A percentile compares a stretch with the other conserved stretches of the same genome.
Evolutionary conservation across 2,888 invertebrate species (phyloP).

Genomic region (Gymnocheta viridis): DNA sequence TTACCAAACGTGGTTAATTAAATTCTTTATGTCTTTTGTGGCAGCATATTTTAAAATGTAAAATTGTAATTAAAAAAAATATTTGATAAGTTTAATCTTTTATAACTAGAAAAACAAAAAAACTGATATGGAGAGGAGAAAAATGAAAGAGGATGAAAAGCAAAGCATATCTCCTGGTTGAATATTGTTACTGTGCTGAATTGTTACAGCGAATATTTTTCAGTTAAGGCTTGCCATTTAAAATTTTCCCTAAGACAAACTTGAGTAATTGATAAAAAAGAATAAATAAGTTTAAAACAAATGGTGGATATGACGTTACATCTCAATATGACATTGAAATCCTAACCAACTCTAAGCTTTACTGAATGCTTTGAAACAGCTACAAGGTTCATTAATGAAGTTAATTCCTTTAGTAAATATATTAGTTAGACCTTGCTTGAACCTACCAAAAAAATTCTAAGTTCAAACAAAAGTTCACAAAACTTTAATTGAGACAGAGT

Average conservation of each 20-base stretch:
- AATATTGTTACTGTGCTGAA: not conserved
- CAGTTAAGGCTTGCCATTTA: constrained; percentile 34
- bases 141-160: not conserved
- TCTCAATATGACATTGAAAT: too few relatives aligned
- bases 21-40: constrained; percentile 65
- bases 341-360: too few relatives aligned
- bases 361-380: too few relatives aligned
- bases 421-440: too few relatives aligned
- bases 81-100: not conserved
- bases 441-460: too few relatives aligned
- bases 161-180: not conserved
- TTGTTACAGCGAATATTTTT: not conserved
- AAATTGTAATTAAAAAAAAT: constrained; percentile 62
- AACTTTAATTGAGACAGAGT: too few relatives aligned
- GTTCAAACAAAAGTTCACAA: too few relatives aligned
- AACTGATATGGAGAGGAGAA: not conserved
- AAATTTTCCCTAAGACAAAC: not conserved
- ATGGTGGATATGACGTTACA: too few relatives aligned
- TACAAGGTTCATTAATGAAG: too few relatives aligned
- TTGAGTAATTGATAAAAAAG: not conserved
- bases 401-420: too few relatives aligned
- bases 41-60: constrained; percentile 64
- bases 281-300: not conserved
- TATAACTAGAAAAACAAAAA: not conserved
- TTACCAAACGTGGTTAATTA: constrained; percentile 69